Percentiles rank a stretch among this genome's conserved stretches.
phyloP scores from a whole-genome alignment of 2,888 invertebrate genomes.

The Tuberolachnus salignus region DNA sequence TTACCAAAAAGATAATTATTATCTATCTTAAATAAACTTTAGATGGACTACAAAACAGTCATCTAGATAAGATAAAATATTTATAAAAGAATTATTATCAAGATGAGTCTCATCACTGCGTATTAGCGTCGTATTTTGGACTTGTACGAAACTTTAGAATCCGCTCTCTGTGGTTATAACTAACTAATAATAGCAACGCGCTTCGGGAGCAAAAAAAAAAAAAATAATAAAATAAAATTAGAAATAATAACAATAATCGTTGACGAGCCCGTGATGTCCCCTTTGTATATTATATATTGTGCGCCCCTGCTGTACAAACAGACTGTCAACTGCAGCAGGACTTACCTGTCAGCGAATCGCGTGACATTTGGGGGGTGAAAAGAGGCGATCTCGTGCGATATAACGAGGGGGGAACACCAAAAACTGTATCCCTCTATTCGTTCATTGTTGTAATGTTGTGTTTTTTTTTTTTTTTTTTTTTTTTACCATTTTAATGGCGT shows the following conservation, averaged over 20 bases:
- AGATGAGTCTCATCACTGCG: no score
- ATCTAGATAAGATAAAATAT: no score
- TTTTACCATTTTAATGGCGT: slow-evolving; percentile 52
- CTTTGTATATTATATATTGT: slow-evolving; percentile 2
- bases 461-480: slow-evolving; percentile 35
- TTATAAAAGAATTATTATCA: no score
- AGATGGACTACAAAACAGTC: no score
- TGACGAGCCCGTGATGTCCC: slow-evolving; percentile 9
- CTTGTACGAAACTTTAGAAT: no score
- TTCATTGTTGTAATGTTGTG: slow-evolving; percentile 32
- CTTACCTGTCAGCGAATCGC: slow-evolving; percentile 51
- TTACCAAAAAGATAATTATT: no score
- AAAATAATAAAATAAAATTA: neutral
- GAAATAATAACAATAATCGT: slow-evolving; percentile 25
- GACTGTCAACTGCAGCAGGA: slow-evolving; percentile 28
- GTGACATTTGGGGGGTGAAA: neutral
- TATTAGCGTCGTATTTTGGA: no score
- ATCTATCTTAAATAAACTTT: no score
- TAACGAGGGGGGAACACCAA: slow-evolving; percentile 2
- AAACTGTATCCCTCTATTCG: slow-evolving; percentile 49
- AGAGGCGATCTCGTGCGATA: slow-evolving; percentile 1
- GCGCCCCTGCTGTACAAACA: neutral
- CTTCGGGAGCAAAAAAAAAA: neutral
- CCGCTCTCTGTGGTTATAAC: no score
- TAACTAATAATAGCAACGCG: neutral